These are phyloP conservation scores for Myotis brandtii DNA, from an alignment of 2,113 vertebrate genomes.

Conservation along the genomic window DNA sequence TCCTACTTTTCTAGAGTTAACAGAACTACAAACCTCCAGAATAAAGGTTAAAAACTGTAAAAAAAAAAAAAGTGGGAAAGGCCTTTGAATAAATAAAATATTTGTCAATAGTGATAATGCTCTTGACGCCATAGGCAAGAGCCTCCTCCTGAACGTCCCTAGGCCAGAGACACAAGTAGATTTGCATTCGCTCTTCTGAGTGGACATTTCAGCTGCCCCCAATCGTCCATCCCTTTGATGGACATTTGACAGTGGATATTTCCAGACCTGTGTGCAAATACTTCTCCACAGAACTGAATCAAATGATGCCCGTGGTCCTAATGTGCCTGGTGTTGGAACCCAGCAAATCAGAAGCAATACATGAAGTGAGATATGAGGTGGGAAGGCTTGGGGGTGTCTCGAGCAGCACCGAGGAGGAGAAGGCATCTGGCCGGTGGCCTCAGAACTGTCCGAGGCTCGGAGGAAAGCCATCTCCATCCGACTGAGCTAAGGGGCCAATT, in stretches of 20 bases:
- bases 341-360: background rate
- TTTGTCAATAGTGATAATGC: background rate
- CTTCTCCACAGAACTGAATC: background rate
- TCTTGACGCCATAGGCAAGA: background rate
- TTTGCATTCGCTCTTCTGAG: background rate
- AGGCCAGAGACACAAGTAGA: background rate
- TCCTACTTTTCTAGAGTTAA: background rate
- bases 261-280: background rate
- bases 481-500: too few species aligned
- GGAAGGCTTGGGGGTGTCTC: background rate
- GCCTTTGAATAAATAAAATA: background rate
- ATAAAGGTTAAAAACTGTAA: background rate
- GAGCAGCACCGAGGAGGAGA: rapidly evolving
- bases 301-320: background rate
- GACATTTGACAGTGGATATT: background rate
- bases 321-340: background rate
- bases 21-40: background rate
- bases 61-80: background rate
- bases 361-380: rapidly evolving
- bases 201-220: background rate
- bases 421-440: too few species aligned
- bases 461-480: background rate
- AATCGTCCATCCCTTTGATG: background rate
- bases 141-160: background rate
- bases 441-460: background rate